Evolutionary conservation across 1,140 invertebrate species (phyloP).

Genomic region (Kradibia gibbosae): DNA sequence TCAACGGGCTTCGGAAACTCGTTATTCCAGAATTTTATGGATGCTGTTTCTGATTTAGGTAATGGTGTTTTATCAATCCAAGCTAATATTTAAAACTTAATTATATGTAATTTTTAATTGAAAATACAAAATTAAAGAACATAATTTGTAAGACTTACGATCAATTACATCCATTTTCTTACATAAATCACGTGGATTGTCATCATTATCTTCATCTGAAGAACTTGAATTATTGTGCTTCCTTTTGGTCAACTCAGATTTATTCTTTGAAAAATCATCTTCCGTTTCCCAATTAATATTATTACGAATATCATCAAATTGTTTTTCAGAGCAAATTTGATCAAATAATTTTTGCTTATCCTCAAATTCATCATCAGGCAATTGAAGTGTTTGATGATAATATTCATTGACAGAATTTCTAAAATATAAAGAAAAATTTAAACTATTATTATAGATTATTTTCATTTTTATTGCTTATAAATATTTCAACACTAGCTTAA

Average conservation of each 20-base stretch:
- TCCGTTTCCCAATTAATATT: constrained; percentile 23
- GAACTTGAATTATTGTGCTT: constrained; percentile 66
- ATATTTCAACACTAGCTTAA: constrained; percentile 65
- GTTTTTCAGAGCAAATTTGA: constrained; percentile 69
- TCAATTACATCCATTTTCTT: constrained; percentile 73
- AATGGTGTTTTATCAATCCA: constrained; percentile 59
- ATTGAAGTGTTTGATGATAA: constrained; percentile 72
- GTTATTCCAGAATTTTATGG: constrained; percentile 64
- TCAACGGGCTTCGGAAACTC: constrained; percentile 57
- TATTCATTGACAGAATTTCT: constrained; percentile 74
- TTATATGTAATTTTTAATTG: constrained; percentile 6
- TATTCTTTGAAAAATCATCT: constrained; percentile 59
- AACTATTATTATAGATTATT: constrained; percentile 26
- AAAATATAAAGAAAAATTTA: constrained; percentile 21
- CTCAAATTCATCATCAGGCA: constrained; percentile 73
- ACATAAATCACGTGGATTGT: constrained; percentile 62
- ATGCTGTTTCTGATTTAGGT: constrained; percentile 51
- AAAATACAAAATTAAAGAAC: constrained; percentile 5
- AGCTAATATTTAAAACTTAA: constrained; percentile 53
- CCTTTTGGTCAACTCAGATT: constrained; percentile 61
- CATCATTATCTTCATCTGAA: constrained; percentile 71
- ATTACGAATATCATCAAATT: constrained; percentile 22
- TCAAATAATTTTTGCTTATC: constrained; percentile 75
- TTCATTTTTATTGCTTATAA: constrained; percentile 27
- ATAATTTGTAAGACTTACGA: constrained; percentile 60